Evolutionary conservation across 2,113 vertebrate genomes (phyloP).

Genomic region (Channa argus): DNA sequence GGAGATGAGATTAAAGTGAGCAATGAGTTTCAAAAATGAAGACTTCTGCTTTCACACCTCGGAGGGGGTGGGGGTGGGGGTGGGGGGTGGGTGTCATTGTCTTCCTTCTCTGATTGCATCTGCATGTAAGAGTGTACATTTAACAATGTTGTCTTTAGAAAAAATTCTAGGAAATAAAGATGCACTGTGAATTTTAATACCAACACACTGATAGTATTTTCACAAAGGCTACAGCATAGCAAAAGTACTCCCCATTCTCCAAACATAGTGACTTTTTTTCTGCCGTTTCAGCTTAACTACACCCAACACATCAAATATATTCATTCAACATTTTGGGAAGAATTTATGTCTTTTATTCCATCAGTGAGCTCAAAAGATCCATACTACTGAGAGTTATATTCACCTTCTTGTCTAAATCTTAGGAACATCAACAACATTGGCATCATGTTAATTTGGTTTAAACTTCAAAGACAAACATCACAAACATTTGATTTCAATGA

Average conservation of each 20-base stretch:
- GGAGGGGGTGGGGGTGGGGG: not conserved
- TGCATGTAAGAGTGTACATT: constrained; percentile 39
- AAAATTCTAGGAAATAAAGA: constrained; percentile 43
- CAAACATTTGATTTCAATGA: constrained; percentile 5
- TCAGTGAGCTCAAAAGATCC: too few species aligned
- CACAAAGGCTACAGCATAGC: constrained; percentile 1
- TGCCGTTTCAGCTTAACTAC: too few species aligned
- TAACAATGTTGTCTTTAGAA: constrained; percentile 21
- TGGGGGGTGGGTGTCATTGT: not conserved
- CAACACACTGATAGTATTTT: constrained; percentile 2
- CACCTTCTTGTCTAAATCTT: not conserved
- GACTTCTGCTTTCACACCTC: constrained; percentile 50
- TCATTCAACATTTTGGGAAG: too few species aligned
- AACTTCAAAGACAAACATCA: constrained; percentile 1
- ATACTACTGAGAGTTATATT: not conserved
- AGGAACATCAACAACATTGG: too few species aligned
- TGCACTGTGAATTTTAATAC: constrained; percentile 31
- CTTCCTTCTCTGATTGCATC: constrained; percentile 20
- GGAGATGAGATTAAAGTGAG: not conserved
- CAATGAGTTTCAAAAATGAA: constrained; percentile 26
- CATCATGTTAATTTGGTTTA: not conserved
- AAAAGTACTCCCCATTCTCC: constrained; percentile 9
- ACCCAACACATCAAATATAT: too few species aligned
- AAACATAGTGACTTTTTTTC: not conserved
- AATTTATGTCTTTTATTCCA: too few species aligned